Percentiles rank a stretch among this genome's conserved stretches.
These are phyloP conservation scores for Herpailurus yagouaroundi DNA, from an alignment of 2,113 vertebrate species.

Conservation along the genomic window DNA sequence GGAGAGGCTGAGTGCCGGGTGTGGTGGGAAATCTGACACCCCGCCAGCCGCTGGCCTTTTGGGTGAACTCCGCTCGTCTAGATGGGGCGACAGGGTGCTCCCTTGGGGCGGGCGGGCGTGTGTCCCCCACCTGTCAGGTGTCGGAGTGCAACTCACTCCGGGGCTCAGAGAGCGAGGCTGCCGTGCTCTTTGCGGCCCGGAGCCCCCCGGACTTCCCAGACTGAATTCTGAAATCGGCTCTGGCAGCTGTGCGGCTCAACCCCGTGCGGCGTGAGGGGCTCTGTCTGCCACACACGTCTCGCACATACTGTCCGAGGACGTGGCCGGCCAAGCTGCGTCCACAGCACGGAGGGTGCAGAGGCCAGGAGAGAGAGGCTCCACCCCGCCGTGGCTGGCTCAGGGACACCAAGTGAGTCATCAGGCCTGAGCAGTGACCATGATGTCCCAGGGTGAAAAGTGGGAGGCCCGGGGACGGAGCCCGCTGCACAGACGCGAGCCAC, in stretches of 20 bases:
- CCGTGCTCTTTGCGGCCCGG: background rate
- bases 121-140: background rate
- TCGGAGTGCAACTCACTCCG: background rate
- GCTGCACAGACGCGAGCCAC: background rate
- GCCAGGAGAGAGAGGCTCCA: background rate
- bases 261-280: background rate
- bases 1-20: background rate
- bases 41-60: background rate
- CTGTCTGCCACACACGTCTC: background rate
- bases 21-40: background rate
- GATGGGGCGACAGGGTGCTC: background rate
- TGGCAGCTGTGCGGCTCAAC: background rate
- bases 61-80: background rate
- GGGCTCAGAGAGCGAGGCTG: background rate
- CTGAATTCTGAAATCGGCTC: background rate
- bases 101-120: background rate
- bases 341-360: background rate
- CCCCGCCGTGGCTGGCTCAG: background rate
- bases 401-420: constrained; percentile 64
- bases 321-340: background rate
- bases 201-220: constrained; percentile 10
- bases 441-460: constrained; percentile 43
- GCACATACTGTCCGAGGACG: background rate
- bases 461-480: background rate
- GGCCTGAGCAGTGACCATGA: constrained; percentile 9